A percentile compares a stretch with the other conserved stretches of the same genome.
Conservation (phyloP, 2,888 invertebrate genomes). For the Rambutsinella grinnellia region DNA sequence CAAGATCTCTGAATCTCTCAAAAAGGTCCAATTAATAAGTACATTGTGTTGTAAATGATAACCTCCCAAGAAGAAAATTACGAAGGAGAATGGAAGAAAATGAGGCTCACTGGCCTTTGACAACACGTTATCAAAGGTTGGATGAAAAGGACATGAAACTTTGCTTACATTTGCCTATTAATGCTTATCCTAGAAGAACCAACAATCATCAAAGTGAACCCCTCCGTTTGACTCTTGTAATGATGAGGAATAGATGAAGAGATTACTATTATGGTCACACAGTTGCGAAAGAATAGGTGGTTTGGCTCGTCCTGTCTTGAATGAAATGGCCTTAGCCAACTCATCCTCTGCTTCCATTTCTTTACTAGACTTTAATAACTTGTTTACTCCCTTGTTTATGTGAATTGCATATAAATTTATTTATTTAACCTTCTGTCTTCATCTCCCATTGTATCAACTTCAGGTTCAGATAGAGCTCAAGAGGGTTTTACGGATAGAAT, state of each 20-base stretch:
- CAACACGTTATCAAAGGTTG: too few relatives aligned
- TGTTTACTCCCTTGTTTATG: slow-evolving; percentile 48
- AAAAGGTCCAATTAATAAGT: slow-evolving; percentile 11
- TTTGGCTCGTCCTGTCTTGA: neutral
- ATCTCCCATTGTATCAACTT: neutral
- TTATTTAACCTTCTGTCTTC: slow-evolving; percentile 23
- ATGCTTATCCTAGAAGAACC: too few relatives aligned
- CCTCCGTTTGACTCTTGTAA: neutral
- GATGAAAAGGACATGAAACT: too few relatives aligned
- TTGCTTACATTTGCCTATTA: too few relatives aligned
- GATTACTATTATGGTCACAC: slow-evolving; percentile 16
- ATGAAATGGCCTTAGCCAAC: neutral
- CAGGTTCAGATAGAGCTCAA: neutral
- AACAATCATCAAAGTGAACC: neutral
- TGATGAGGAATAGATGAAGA: slow-evolving; percentile 8
- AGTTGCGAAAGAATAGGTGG: neutral
- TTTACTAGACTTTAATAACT: slow-evolving; percentile 42
- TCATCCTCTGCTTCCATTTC: neutral
- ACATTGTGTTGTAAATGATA: slow-evolving; percentile 27
- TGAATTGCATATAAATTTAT: slow-evolving; percentile 50
- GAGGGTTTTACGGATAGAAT: too few relatives aligned
- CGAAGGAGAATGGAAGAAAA: neutral
- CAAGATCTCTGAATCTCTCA: neutral
- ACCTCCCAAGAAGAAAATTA: slow-evolving; percentile 39
- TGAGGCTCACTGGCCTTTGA: too few relatives aligned